Evolutionary conservation across 2,797 vertebrate species (phyloP).

Genomic region (Aselliscus stoliczkanus): DNA sequence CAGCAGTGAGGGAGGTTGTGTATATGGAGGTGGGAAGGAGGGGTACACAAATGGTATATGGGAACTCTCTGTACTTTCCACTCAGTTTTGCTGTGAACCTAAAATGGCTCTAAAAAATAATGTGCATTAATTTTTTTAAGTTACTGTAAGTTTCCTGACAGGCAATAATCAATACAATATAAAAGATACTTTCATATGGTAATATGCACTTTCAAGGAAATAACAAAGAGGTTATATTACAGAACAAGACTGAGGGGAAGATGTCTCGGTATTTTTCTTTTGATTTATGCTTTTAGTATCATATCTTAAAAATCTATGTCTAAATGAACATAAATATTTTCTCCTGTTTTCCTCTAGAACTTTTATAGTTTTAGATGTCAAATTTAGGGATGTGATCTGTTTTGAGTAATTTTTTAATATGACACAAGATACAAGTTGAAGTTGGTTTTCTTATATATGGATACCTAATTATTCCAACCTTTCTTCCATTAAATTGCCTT

Average conservation of each 20-base stretch:
- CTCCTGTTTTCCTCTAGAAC: not conserved
- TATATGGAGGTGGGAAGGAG: not conserved
- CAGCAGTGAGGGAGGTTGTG: not conserved
- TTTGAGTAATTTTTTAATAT: not conserved
- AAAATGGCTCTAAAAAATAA: not conserved
- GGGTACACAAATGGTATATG: not conserved
- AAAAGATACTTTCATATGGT: not conserved
- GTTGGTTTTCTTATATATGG: not conserved
- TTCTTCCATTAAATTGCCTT: not conserved
- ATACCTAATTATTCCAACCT: not conserved
- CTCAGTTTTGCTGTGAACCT: not conserved
- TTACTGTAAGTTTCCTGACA: not conserved
- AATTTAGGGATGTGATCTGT: not conserved
- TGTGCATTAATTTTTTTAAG: not conserved
- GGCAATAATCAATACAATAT: not conserved
- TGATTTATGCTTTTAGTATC: not conserved
- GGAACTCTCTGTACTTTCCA: not conserved
- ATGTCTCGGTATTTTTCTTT: not conserved
- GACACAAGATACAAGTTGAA: not conserved
- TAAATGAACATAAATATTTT: not conserved
- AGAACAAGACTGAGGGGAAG: not conserved
- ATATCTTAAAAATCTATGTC: not conserved
- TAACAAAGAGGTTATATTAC: not conserved
- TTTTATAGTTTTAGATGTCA: not conserved
- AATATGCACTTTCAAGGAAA: not conserved